phyloP scores from a whole-genome alignment of 2,797 vertebrate species.

The Aplochiton taeniatus region DNA sequence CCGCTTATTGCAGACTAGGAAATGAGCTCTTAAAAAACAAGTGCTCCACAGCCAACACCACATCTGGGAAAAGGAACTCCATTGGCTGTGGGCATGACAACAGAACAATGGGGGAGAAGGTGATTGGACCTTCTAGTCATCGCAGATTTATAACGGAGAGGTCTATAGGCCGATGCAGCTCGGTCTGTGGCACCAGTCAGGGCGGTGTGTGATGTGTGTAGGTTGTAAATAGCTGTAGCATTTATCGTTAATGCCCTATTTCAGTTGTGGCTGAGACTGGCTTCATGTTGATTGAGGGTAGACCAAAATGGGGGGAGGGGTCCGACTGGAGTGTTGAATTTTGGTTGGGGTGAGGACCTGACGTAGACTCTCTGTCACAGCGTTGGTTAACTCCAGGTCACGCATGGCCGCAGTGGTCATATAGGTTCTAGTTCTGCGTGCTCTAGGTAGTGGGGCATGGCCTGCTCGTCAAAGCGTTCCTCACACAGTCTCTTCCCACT shows the following conservation, averaged over 20 bases:
- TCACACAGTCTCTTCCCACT: too few species aligned
- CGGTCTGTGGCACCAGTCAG: conserved; percentile 28
- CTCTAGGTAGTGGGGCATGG: too few species aligned
- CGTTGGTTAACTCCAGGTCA: too few species aligned
- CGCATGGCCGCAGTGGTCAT: too few species aligned
- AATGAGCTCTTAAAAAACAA: conserved; percentile 61
- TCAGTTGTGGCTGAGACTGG: conserved; percentile 56
- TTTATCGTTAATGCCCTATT: conserved; percentile 57
- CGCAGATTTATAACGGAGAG: conserved; percentile 15
- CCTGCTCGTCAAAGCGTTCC: too few species aligned
- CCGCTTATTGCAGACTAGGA: conserved; percentile 63
- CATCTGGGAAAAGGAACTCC: conserved; percentile 46
- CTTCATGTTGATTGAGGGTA: conserved; percentile 18
- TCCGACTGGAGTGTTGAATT: background rate
- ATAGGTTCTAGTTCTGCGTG: too few species aligned
- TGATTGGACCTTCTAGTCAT: conserved; percentile 46
- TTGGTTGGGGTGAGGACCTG: too few species aligned
- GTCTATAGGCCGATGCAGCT: conserved; percentile 52
- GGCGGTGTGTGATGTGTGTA: conserved; percentile 67
- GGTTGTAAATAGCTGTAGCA: conserved; percentile 63
- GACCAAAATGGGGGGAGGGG: background rate
- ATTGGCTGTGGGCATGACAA: conserved; percentile 31
- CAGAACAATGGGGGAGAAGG: conserved; percentile 19
- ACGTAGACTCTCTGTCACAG: too few species aligned
- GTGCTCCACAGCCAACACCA: conserved; percentile 50